Percentiles rank a stretch among this genome's conserved stretches.
Evolutionary conservation across 2,888 invertebrate genomes (phyloP).

Genomic region (Thecocarcelia acutangulata): DNA sequence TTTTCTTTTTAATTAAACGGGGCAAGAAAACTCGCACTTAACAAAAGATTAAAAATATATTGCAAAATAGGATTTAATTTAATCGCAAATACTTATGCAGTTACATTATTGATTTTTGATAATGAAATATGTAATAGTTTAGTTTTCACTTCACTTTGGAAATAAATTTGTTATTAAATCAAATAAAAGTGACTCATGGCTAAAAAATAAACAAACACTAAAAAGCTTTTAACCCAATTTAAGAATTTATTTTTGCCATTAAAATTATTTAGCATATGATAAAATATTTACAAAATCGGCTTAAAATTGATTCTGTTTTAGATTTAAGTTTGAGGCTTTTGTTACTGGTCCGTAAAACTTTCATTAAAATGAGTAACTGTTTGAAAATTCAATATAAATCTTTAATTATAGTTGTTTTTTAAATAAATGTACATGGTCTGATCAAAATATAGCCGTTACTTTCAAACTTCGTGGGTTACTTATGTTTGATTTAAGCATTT

Average conservation of each 20-base stretch:
- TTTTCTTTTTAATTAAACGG: no score
- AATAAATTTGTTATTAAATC: conserved; percentile 25
- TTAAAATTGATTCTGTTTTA: conserved; percentile 52
- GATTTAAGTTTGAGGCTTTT: neutral
- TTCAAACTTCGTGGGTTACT: no score
- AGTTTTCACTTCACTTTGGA: neutral
- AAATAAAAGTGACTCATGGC: neutral
- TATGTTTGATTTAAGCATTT: no score
- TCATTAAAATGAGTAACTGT: no score
- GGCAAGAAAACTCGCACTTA: conserved; percentile 20
- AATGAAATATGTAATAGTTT: neutral
- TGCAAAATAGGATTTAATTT: neutral
- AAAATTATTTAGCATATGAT: conserved; percentile 33
- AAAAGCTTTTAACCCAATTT: conserved; percentile 68
- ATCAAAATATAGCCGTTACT: no score
- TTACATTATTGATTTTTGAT: conserved; percentile 25
- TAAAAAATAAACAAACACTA: conserved; percentile 36
- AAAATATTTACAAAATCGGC: conserved; percentile 3
- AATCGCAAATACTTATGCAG: neutral
- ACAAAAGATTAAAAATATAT: neutral
- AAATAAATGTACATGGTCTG: no score
- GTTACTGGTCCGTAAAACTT: conserved; percentile 1
- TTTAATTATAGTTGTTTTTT: neutral
- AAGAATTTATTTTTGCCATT: conserved; percentile 36
- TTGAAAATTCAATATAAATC: no score